Evolutionary conservation across 2,797 vertebrate genomes (phyloP).

Genomic region (Vultur gryphus): DNA sequence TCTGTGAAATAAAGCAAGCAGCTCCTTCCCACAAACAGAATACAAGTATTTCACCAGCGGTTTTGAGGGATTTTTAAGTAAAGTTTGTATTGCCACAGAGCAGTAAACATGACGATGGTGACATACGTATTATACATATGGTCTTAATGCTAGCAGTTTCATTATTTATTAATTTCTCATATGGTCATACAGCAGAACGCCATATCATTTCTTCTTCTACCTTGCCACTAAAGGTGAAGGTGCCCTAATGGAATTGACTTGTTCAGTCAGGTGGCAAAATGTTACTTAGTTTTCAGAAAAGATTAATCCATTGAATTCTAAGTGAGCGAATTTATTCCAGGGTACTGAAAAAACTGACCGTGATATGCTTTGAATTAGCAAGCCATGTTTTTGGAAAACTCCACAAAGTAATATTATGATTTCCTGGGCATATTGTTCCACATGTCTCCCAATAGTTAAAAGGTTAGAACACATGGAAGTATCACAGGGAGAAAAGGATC

Average conservation of each 20-base stretch:
- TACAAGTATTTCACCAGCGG: not conserved
- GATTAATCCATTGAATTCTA: constrained; percentile 8
- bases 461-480: not conserved
- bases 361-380: not conserved
- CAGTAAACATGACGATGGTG: not conserved
- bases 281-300: constrained; percentile 44
- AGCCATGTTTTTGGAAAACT: not conserved
- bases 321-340: not conserved
- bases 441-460: not conserved
- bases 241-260: constrained; percentile 10
- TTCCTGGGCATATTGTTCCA: not conserved
- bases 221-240: not conserved
- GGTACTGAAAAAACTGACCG: not conserved
- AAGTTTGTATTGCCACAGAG: not conserved
- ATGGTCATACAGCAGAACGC: not conserved
- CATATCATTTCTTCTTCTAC: not conserved
- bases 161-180: not conserved
- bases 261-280: not conserved
- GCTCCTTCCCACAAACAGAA: not conserved
- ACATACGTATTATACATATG: not conserved
- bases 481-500: not conserved
- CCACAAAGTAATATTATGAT: not conserved
- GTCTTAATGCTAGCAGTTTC: not conserved
- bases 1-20: not conserved
- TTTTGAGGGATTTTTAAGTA: not conserved